Base-by-base conservation (phyloP, 2,113 vertebrate species). In the Chinchilla lanigera region DNA sequence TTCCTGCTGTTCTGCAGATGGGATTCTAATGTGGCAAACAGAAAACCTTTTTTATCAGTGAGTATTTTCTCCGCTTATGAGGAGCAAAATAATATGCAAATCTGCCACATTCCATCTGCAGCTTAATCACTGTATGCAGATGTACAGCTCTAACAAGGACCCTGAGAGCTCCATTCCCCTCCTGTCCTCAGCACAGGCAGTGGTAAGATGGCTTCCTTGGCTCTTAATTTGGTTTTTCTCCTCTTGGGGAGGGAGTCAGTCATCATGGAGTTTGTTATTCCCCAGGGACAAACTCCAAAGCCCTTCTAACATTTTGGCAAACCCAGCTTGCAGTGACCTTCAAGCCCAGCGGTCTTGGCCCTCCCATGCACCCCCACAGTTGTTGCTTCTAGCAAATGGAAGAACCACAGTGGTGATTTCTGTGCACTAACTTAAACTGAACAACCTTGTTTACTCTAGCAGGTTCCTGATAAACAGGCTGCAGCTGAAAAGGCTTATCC, bases 401-500 rank as follows among this genome's bases (percentile, higher is more conserved):
- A 94, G 20, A 58, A 50, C 47, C 11, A 3, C 0, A 0, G 28
- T 30, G 54, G 61, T 88, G 85, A 92, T 60, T 90, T 95, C 56
- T 81, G 73, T 92, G 88, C 71, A 41, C 94, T 97, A 60, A 97
- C 95, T 96, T 97, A 97, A 97, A 94, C 80, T 91, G 93, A 94
- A 38, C 38, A 8, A 10, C 92, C 82, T 89, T 85, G 95, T 98
- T 98, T 90, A 97, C 80, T 97, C 90, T 67, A 95, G 63, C 96
- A 97, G 65, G 83, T 97, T 95, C 92, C 98, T 97, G 93, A 97
- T 98, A 98, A 98, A 98, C 97, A 98, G 80, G 0, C 90, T 5
- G 96, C 89, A 98, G 97, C 96, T 97, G 89, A 98, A 98, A 90
- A 90, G 88, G 71, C 93, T 98, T 97, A 98, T 99, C 98, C 98